Evolutionary conservation across 2,888 invertebrate species (phyloP).

Genomic region (Caenorhabditis sp.): DNA sequence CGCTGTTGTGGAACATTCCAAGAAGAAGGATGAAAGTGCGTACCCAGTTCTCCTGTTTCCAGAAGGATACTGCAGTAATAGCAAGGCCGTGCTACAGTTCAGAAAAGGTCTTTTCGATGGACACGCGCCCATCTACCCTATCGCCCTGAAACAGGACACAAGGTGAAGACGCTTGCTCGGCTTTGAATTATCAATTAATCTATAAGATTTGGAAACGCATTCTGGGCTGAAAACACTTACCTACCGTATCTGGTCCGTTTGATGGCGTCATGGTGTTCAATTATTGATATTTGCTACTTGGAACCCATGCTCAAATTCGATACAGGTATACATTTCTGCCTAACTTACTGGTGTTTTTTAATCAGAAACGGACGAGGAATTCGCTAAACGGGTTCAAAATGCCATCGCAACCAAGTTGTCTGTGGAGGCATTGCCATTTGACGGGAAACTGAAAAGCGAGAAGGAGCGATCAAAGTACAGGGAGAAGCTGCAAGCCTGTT

Average conservation of each 20-base stretch:
- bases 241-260: slow-evolving; percentile 60
- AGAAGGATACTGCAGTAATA: slow-evolving; percentile 73
- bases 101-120: slow-evolving; percentile 66
- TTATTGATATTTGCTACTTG: slow-evolving; percentile 58
- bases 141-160: slow-evolving; percentile 59
- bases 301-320: slow-evolving; percentile 53
- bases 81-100: slow-evolving; percentile 63
- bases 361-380: slow-evolving; percentile 58
- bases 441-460: slow-evolving; percentile 59
- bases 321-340: slow-evolving; percentile 13
- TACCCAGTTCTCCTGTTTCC: slow-evolving; percentile 74
- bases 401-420: slow-evolving; percentile 55
- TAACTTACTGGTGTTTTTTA: background rate
- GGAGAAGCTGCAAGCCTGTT: slow-evolving; percentile 32
- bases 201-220: slow-evolving; percentile 66
- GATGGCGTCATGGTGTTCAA: slow-evolving; percentile 63
- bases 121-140: slow-evolving; percentile 57
- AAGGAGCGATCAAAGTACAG: slow-evolving; percentile 38
- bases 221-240: slow-evolving; percentile 66
- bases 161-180: too few relatives aligned
- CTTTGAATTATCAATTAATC: too few relatives aligned
- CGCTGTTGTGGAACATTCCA: slow-evolving; percentile 38
- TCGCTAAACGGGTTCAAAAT: slow-evolving; percentile 63
- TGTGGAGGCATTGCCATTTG: slow-evolving; percentile 58
- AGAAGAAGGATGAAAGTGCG: slow-evolving; percentile 7